These are phyloP conservation scores for Tragelaphus imberbis DNA, from an alignment of 2,113 vertebrate species.

Conservation along the genomic window DNA sequence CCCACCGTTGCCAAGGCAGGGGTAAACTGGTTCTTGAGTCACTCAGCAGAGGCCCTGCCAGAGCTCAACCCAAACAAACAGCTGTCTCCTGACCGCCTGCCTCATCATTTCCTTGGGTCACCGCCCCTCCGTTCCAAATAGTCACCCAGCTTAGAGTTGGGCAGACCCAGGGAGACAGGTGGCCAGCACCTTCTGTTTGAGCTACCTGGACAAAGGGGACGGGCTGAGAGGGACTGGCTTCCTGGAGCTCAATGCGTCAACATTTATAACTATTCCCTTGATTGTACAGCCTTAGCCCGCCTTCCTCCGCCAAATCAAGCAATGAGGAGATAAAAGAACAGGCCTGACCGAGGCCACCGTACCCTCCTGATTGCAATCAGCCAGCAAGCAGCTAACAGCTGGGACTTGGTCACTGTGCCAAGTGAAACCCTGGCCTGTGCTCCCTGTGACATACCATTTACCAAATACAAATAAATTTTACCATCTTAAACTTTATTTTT, in stretches of 20 bases:
- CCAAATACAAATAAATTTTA: background rate
- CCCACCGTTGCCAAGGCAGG: background rate
- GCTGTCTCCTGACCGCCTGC: background rate
- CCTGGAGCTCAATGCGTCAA: background rate
- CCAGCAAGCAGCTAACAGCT: background rate
- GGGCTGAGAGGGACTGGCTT: background rate
- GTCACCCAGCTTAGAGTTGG: background rate
- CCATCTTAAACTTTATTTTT: background rate
- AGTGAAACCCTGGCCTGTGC: background rate
- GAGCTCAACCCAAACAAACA: conserved; percentile 5
- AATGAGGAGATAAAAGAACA: background rate
- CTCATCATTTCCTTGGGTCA: background rate
- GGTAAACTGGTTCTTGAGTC: background rate
- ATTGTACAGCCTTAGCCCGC: background rate
- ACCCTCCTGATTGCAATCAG: background rate
- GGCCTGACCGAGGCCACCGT: background rate
- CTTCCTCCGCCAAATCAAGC: background rate
- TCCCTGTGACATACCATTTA: background rate
- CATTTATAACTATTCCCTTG: background rate
- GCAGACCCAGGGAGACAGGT: background rate
- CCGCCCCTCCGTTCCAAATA: background rate
- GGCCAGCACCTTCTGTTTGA: background rate
- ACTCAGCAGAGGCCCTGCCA: background rate
- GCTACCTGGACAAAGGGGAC: background rate
- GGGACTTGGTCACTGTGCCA: background rate